Evolutionary conservation across 2,797 vertebrate genomes (phyloP), one percentile per base, ranked within the genome.

Genomic region (Gobionotothen gibberifrons): DNA sequence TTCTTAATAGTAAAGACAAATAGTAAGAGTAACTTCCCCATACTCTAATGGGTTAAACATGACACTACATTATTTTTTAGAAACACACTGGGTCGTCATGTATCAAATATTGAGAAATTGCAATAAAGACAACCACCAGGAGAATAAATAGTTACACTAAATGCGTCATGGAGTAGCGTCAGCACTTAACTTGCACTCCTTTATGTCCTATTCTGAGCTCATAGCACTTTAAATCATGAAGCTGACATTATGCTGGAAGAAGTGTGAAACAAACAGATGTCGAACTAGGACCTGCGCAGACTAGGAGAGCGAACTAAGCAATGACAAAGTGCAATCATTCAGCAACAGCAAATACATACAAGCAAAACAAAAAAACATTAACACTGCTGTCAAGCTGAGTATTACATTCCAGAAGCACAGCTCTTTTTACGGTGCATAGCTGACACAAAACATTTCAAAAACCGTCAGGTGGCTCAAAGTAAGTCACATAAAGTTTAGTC

Each of bases 371-470:
- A 48, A 49, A 58, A 74, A 52, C 69, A 79, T 68, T 65, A 83
- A 87, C 72, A 82, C 82, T 79, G 61, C 67, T 66, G 65, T 56
- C 69, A 64, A 76, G 75, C 53, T 74, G 55, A 57, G 74, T 13
- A 43, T 58, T 70, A 86, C 85, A 81, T 84, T 86, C 86, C 64
- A 84, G 55, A 72, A 72, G 55, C 59, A 66, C 32, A 1, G 72
- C 72, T 84, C 66, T 85, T 86, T 79, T 86, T 72, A 84, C 17
- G 16, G 92, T 93, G 93, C 93, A 92, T 92, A 93, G 91, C 87
- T 72, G 82, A 89, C 88, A 87, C 78, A 79, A 86, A 79, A 85
- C 67, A 72, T 79, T 73, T 66, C 17, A 72, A 83, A 77, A 83
- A 73, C 12, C 52, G 11, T 60, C 52, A 77, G 74, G 40, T 46